Evolutionary conservation across 2,888 invertebrate species (phyloP), one percentile per base, ranked within the genome.

Genomic region (Xanthia togata): DNA sequence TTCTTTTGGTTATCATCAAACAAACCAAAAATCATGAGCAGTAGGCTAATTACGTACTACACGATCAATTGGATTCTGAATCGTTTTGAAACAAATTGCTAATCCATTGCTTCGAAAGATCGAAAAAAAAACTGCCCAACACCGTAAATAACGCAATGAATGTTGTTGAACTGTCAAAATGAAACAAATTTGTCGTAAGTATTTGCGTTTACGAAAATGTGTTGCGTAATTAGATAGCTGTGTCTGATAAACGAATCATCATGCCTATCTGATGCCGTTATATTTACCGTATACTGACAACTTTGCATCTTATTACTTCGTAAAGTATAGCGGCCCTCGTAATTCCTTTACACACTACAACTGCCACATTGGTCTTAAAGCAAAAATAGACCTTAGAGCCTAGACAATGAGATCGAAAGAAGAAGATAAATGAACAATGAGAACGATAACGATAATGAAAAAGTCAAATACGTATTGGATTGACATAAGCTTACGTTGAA

Each of bases 231-330:
- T 31, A 31, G 31, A 31, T 31, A 31, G 31, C 31, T 31, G 31
- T 41, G 1, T 53, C 11, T 23, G 41, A 57, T 55, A 47, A 69
- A 50, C 60, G 9, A 62, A 50, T 73, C 20, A 62, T 41, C 38
- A 26, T 23, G 50, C 9, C 5, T 44, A 64, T 53, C 5, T 44
- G 17, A 41, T 73, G 23, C 65, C 47, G 65, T 65, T 73, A 78
- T 26, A 50, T 55, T 73, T 26, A 68, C 64, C 57, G 63, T 60
- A 23, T 73, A 38, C 31, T 63, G 26, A 67, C 50, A 44, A 57
- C 26, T 55, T 63, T 41, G n/a, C 26, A 35, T 53, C 59, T 63
- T 57, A 76, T 50, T 57, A 53, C 47, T 64, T 44, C 47, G 26
- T 47, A 53, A 38, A 8, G 12, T 20, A 11, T 3, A n/a, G 55